Evolutionary conservation across 2,888 invertebrate genomes (phyloP), one percentile per base, ranked within the genome.

Genomic region (Scaptomyza polygonia): DNA sequence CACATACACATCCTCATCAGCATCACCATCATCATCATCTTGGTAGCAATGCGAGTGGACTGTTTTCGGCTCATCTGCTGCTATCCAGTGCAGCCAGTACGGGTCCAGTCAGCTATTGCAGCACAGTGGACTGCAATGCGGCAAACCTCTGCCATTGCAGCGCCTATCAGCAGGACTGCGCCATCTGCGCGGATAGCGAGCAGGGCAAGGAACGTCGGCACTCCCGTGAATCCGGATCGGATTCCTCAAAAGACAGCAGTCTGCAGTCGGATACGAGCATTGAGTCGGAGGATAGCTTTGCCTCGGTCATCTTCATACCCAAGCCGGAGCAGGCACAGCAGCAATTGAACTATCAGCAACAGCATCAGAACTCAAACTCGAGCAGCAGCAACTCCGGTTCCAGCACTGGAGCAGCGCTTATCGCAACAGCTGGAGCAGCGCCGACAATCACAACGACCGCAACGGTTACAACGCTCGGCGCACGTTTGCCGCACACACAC

Each of bases 241-340:
- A 96, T 89, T 96, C 96, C 6, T 96, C 96, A 2, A 96, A 96
- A 92, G 96, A 96, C 83, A 96, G 97, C 90, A 97, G 97, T 90
- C 93, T 97, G 64, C 97, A 97, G 92, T 97, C 97, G 90, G 98
- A 98, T 89, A 97, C 97, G 1, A 97, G 97, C 92, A 96, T 97
- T 34, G 98, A 98, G 91, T 97, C 97, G 1, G 97, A 98, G 91
- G 97, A 98, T 88, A 97, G 97, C 91, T 97, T 97, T 89, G 97
- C 97, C 62, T 97, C 97, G 71, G 97, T 98, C 45, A 97, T 98
- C 88, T 97, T 95, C 89, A 95, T 97, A 85, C 97, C 97, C 58
- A 97, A 96, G 92, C 95, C 96, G 51, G 96, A 96, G 63, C 88
- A 90, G 48, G 90, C 91, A 30, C 90, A 90, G 55, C 90, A 90